These are phyloP conservation scores for Miltochrista miniata DNA, from an alignment of 2,888 invertebrate genomes.

Conservation along the genomic window DNA sequence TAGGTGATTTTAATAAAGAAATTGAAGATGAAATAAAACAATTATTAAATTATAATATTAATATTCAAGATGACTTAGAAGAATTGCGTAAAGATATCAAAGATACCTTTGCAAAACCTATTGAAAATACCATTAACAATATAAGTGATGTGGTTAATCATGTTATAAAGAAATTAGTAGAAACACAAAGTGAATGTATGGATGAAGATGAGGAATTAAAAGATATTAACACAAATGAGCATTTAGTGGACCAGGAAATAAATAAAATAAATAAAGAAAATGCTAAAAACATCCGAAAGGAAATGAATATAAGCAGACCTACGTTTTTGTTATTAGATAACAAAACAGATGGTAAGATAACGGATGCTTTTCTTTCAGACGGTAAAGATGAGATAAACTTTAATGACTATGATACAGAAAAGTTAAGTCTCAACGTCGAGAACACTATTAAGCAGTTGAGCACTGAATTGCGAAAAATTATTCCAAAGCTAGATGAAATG, in stretches of 20 bases:
- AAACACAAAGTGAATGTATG: conserved; percentile 58
- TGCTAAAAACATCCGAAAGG: conserved; percentile 66
- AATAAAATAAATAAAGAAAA: conserved; percentile 63
- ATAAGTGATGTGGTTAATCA: conserved; percentile 80
- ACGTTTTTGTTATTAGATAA: conserved; percentile 74
- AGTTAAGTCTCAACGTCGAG: conserved; percentile 69
- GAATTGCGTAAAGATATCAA: conserved; percentile 78
- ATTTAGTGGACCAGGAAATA: conserved; percentile 44
- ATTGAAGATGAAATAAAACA: conserved; percentile 83
- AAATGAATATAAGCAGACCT: conserved; percentile 75
- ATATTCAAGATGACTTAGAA: conserved; percentile 75
- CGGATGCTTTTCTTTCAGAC: conserved; percentile 84
- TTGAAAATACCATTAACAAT: conserved; percentile 78
- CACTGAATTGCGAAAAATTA: conserved; percentile 75
- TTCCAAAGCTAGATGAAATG: conserved; percentile 79
- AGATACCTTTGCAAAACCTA: conserved; percentile 76
- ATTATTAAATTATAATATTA: conserved; percentile 74
- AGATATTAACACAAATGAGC: conserved; percentile 28
- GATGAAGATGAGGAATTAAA: conserved; percentile 44
- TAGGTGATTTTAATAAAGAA: conserved; percentile 84
- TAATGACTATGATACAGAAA: conserved; percentile 69
- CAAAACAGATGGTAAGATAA: conserved; percentile 71
- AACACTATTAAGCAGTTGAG: conserved; percentile 76
- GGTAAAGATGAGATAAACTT: conserved; percentile 82
- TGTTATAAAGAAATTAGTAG: conserved; percentile 76